These are phyloP conservation scores for Torymus tubicola DNA, from an alignment of 2,888 invertebrate species.

Conservation along the genomic window DNA sequence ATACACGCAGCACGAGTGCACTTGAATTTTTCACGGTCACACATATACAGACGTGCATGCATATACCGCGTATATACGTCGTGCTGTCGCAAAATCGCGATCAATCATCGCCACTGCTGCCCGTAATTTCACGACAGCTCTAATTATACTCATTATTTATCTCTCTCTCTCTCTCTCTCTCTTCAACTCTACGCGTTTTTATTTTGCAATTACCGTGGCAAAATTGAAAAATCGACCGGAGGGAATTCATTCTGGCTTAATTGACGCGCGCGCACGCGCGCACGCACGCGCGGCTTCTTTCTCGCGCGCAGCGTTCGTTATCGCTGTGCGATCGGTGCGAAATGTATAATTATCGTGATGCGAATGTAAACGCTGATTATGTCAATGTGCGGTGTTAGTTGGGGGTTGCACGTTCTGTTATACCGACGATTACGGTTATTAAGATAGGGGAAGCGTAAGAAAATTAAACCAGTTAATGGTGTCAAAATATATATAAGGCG, in stretches of 20 bases:
- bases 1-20: neutral
- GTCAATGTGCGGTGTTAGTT: neutral
- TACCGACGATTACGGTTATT: conserved; percentile 28
- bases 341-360: conserved; percentile 30
- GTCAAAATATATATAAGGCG: no score
- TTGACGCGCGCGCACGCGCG: neutral
- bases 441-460: neutral
- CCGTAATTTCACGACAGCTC: conserved; percentile 19
- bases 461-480: no score
- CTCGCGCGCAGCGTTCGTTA: neutral
- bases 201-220: neutral
- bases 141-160: conserved; percentile 28
- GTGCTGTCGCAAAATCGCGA: conserved; percentile 22
- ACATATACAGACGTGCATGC: neutral
- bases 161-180: conserved; percentile 3
- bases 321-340: neutral
- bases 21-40: neutral
- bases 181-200: neutral
- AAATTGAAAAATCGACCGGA: conserved; percentile 27
- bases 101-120: conserved; percentile 22
- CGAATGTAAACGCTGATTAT: conserved; percentile 27
- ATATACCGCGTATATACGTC: no score
- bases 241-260: conserved; percentile 21
- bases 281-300: neutral
- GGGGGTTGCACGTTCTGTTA: conserved; percentile 11